A percentile compares a stretch with the other conserved stretches of the same genome.
These are phyloP conservation scores for Folsomia manolachei DNA, from an alignment of 2,888 invertebrate species.

Conservation along the genomic window DNA sequence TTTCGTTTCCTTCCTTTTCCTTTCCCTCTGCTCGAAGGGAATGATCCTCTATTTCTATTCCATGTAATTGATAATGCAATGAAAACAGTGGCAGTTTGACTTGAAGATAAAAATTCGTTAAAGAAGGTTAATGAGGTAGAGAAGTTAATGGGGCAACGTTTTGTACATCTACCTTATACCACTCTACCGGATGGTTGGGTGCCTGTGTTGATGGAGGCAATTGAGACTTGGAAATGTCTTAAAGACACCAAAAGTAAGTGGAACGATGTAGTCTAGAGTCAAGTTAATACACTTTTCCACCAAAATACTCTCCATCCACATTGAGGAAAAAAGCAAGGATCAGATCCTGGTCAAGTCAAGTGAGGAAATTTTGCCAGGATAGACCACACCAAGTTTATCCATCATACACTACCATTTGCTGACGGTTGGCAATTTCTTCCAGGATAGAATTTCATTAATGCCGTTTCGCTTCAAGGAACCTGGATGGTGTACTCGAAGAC, in stretches of 20 bases:
- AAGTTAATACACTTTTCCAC: too few relatives aligned
- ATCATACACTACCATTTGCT: not conserved
- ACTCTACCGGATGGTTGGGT: too few relatives aligned
- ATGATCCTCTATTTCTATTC: not conserved
- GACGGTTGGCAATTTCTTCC: constrained; percentile 9
- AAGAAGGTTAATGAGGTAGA: constrained; percentile 3
- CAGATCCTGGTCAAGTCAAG: not conserved
- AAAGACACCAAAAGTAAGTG: not conserved
- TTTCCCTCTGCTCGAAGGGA: too few relatives aligned
- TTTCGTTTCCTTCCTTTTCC: too few relatives aligned
- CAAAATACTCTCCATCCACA: too few relatives aligned
- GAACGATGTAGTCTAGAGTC: too few relatives aligned
- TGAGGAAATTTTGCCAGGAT: not conserved
- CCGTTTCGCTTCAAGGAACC: not conserved
- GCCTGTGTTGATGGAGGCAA: not conserved
- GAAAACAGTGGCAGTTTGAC: not conserved
- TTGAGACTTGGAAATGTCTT: not conserved
- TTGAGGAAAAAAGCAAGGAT: not conserved
- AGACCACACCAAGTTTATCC: not conserved
- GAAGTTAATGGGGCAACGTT: not conserved
- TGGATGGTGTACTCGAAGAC: not conserved
- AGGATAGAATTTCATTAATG: constrained; percentile 18
- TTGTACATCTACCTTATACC: too few relatives aligned
- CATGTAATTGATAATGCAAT: not conserved
- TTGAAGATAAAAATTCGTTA: constrained; percentile 7